These are phyloP conservation scores for Falco columbarius DNA, from an alignment of 2,797 vertebrate genomes.

Conservation along the genomic window DNA sequence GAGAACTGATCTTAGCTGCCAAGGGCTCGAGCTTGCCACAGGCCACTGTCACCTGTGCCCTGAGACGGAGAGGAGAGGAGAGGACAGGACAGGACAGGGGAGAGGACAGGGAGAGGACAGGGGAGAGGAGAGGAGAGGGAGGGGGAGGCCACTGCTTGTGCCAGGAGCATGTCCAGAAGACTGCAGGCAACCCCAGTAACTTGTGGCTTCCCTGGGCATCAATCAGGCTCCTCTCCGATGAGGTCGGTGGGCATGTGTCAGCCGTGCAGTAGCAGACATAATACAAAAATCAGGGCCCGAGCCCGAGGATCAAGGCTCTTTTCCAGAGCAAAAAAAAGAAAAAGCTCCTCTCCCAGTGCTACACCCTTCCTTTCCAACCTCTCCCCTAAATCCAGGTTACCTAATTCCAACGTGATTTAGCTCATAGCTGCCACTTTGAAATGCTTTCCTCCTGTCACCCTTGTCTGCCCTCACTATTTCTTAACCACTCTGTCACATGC, in stretches of 20 bases:
- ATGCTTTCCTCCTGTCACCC: conserved; percentile 32
- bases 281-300: neutral
- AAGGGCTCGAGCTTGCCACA: too few relatives aligned
- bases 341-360: neutral
- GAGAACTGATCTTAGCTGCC: neutral
- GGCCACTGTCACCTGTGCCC: neutral
- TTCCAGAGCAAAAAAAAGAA: neutral
- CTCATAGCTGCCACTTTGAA: conserved; percentile 28
- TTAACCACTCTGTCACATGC: conserved; percentile 19
- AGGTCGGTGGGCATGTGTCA: rapidly evolving
- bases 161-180: neutral
- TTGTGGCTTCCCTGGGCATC: neutral
- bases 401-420: conserved; percentile 18
- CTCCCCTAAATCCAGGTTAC: conserved; percentile 57
- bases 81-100: neutral
- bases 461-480: conserved; percentile 15
- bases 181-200: neutral
- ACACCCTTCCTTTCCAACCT: conserved; percentile 56
- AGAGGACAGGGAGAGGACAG: neutral
- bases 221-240: neutral
- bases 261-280: neutral
- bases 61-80: neutral
- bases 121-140: neutral
- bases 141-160: neutral
- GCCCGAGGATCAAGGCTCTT: neutral